phyloP scores from a whole-genome alignment of 2,113 vertebrate species.

The Hemiscyllium ocellatum region DNA sequence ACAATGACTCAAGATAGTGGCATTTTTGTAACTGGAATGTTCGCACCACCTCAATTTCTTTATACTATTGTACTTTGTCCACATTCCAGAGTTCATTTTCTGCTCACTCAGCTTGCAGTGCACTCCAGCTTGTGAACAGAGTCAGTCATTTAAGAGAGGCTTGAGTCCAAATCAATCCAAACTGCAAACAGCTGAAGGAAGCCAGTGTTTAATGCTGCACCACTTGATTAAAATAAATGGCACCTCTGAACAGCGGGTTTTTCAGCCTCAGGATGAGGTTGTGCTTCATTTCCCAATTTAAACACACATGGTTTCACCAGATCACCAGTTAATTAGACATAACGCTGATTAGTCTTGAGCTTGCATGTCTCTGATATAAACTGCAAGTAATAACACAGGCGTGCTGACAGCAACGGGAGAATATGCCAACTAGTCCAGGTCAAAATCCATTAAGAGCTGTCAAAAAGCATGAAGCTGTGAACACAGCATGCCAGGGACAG shows the following conservation, averaged over 20 bases:
- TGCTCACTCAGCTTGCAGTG: background rate
- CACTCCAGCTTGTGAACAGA: background rate
- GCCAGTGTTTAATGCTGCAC: background rate
- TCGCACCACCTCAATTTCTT: background rate
- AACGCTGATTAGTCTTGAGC: background rate
- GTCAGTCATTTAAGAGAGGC: background rate
- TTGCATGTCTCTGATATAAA: background rate
- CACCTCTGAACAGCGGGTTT: background rate
- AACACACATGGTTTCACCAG: background rate
- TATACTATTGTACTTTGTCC: too few species aligned
- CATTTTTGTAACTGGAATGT: background rate
- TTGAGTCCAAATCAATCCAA: background rate
- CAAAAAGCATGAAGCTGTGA: constrained; percentile 6
- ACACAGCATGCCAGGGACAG: background rate
- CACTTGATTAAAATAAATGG: background rate
- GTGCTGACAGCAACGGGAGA: background rate
- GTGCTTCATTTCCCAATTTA: background rate
- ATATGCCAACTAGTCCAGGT: background rate
- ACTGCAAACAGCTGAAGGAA: background rate
- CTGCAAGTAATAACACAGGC: background rate
- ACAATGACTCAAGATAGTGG: too few species aligned
- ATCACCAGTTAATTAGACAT: constrained; percentile 9
- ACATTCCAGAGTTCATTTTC: background rate
- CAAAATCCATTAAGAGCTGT: constrained; percentile 12
- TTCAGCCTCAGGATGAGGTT: background rate